Evolutionary conservation across 1,140 invertebrate species (phyloP), one percentile per base, ranked within the genome.

Genomic region (Pseudomyrmex concolor): DNA sequence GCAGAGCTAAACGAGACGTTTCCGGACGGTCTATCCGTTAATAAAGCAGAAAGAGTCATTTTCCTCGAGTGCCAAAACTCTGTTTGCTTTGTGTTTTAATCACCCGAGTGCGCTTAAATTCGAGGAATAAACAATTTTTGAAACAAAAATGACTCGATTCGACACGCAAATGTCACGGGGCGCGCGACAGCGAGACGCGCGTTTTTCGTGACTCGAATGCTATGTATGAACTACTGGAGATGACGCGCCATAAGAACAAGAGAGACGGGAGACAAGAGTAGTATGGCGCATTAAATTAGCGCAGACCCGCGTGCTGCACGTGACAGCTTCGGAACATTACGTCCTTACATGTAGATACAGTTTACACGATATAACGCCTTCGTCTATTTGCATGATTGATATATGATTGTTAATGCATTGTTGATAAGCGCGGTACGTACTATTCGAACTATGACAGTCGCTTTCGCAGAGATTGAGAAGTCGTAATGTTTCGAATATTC

Each of bases 241-340:
- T 77, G 62, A 77, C 63, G 17, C 12, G 45, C 25, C 5, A 34
- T 34, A 34, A 34, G 9, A 62, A 13, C 25, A 77, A 68, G 63
- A 34, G 34, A 7, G 34, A 34, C 34, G 34, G 5, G 34, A 34
- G 54, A 67, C 48, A 43, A 63, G 22, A n/a, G 43, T 78, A 17
- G 64, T 68, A 2, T 68, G 48, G 43, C 76, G 43, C 76, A 59
- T 59, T 78, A 78, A 78, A 78, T 78, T 78, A 70, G 45, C 50
- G 13, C 43, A 17, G 2, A 17, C 54, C 48, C 64, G 64, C 64
- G 64, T 59, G 76, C 64, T 50, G 59, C 45, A 48, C 43, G 13
- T 59, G 66, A 54, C 74, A 68, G 15, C 9, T 78, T 15, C 34
- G 34, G 25, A 78, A 68, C 50, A 66, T 68, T 43, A 67, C 64